Percentiles rank a stretch among this genome's conserved stretches.
These are phyloP conservation scores for Mizuhopecten yessoensis DNA, from an alignment of 1,140 invertebrate genomes.

Conservation along the genomic window DNA sequence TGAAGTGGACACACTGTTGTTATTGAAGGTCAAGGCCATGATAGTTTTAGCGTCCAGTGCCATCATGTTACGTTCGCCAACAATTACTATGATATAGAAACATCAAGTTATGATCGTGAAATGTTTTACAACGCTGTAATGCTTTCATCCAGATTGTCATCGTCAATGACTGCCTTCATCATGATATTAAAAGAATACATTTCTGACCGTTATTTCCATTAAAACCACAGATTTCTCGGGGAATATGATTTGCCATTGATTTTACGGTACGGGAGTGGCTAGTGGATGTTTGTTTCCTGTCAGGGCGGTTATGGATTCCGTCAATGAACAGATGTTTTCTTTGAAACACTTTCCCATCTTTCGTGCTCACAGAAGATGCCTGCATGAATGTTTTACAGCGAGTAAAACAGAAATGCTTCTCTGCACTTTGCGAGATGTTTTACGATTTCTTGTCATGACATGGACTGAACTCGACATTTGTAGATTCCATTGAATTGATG, in stretches of 20 bases:
- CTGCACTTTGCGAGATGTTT: not conserved
- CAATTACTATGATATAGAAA: not conserved
- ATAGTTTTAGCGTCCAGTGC: too few species aligned
- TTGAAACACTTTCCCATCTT: not conserved
- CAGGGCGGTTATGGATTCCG: not conserved
- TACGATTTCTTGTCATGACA: constrained; percentile 28
- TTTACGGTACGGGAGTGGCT: not conserved
- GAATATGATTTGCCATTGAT: not conserved
- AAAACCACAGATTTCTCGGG: not conserved
- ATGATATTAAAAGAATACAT: not conserved
- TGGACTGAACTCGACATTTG: not conserved
- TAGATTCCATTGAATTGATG: not conserved
- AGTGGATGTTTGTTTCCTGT: not conserved
- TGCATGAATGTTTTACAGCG: constrained; percentile 25
- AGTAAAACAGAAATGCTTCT: constrained; percentile 27
- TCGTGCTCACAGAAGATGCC: not conserved
- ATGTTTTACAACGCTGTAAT: not conserved
- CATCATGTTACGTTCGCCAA: too few species aligned
- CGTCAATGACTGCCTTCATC: not conserved
- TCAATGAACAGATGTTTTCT: not conserved
- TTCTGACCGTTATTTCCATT: not conserved
- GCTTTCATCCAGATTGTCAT: too few species aligned
- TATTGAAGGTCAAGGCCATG: too few species aligned
- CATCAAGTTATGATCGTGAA: not conserved
- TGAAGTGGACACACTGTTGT: too few species aligned